Percentiles rank a stretch among this genome's conserved stretches.
Conservation (phyloP, 1,140 invertebrate species). For the Chelonus insularis region DNA sequence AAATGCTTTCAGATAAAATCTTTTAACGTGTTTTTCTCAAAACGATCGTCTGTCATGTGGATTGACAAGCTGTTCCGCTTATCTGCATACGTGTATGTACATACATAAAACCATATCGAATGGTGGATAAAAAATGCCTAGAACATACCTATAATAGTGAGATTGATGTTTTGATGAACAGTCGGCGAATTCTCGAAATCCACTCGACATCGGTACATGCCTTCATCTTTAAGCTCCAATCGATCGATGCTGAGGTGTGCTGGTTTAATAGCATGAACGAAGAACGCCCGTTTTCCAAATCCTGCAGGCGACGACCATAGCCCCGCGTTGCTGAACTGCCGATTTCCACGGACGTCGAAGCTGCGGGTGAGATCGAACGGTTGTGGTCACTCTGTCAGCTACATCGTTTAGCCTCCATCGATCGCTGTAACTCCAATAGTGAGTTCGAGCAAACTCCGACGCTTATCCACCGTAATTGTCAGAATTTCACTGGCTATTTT, state of each 20-base stretch:
- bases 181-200: slow-evolving; percentile 66
- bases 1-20: no score
- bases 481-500: neutral
- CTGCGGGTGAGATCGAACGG: slow-evolving; percentile 37
- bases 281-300: slow-evolving; percentile 56
- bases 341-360: slow-evolving; percentile 53
- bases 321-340: slow-evolving; percentile 41
- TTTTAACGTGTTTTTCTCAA: no score
- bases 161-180: slow-evolving; percentile 61
- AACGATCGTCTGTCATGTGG: no score
- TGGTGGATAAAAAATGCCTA: no score
- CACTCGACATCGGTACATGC: slow-evolving; percentile 64
- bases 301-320: slow-evolving; percentile 55
- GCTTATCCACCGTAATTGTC: slow-evolving; percentile 2
- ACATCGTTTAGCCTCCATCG: slow-evolving; percentile 1
- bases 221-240: slow-evolving; percentile 59
- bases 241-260: slow-evolving; percentile 61
- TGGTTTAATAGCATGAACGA: slow-evolving; percentile 54
- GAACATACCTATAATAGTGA: slow-evolving; percentile 64
- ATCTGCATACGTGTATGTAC: no score
- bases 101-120: no score
- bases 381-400: slow-evolving; percentile 11
- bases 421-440: neutral
- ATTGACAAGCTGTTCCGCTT: no score
- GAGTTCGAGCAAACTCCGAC: neutral